Evolutionary conservation across 1,140 invertebrate genomes (phyloP).

Genomic region (Drosophila nigromelanica): DNA sequence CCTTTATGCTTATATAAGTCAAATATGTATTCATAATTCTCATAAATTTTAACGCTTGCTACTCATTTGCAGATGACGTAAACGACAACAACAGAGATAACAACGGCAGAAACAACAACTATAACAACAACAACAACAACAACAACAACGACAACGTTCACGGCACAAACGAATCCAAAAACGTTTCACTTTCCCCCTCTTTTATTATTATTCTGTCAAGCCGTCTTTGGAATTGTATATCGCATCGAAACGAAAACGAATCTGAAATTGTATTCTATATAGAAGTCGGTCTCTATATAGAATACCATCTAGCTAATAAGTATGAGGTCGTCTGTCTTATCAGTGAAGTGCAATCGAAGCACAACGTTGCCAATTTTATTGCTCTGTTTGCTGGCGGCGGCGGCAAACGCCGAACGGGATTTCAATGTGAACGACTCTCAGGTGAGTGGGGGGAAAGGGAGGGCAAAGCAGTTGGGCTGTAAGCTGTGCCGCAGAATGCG

Average conservation of each 20-base stretch:
- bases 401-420: constrained; percentile 65
- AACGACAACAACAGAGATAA: constrained; percentile 37
- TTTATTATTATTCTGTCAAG: background rate
- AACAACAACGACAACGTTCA: constrained; percentile 14
- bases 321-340: constrained; percentile 54
- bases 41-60: constrained; percentile 45
- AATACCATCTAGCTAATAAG: constrained; percentile 7
- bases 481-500: constrained; percentile 7
- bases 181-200: constrained; percentile 29
- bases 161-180: constrained; percentile 18
- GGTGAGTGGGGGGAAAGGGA: constrained; percentile 52
- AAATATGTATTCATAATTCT: constrained; percentile 38
- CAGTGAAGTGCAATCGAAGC: constrained; percentile 34
- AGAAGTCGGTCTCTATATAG: constrained; percentile 19
- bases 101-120: background rate
- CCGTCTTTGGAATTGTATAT: constrained; percentile 26
- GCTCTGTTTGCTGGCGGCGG: constrained; percentile 29
- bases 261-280: constrained; percentile 56
- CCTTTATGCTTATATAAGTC: constrained; percentile 28
- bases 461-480: background rate
- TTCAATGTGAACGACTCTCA: constrained; percentile 82
- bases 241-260: constrained; percentile 44
- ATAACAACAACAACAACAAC: background rate
- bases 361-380: constrained; percentile 44
- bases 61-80: constrained; percentile 71